A percentile compares a stretch with the other conserved stretches of the same genome.
Evolutionary conservation across 1,140 invertebrate genomes (phyloP).

Genomic region (Heliconius hewitsoni): DNA sequence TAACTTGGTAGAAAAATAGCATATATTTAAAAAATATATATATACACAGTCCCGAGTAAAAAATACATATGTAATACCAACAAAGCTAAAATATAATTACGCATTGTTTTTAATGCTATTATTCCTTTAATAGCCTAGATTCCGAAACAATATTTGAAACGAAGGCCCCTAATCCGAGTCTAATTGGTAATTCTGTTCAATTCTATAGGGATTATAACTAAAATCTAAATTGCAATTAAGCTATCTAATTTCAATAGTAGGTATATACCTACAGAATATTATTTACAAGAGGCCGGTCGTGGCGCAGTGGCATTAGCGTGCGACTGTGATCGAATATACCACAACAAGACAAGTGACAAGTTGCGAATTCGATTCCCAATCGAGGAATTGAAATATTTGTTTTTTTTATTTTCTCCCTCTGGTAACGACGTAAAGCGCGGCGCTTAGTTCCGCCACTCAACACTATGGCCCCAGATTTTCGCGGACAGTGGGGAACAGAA

Average conservation of each 20-base stretch:
- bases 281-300: not conserved
- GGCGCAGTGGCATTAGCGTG: not conserved
- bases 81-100: not conserved
- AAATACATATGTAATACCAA: not conserved
- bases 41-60: not conserved
- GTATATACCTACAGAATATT: not conserved
- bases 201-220: conserved; percentile 1
- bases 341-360: not conserved
- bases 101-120: not conserved
- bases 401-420: no score
- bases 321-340: not conserved
- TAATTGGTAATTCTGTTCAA: conserved; percentile 6
- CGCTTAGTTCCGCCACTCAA: not conserved
- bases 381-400: no score
- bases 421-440: no score
- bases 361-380: not conserved
- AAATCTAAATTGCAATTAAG: not conserved
- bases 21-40: not conserved
- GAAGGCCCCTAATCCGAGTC: not conserved
- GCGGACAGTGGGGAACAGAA: no score
- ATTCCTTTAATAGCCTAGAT: not conserved
- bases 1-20: no score
- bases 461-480: not conserved
- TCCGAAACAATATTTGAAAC: not conserved
- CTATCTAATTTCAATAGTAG: not conserved